These are phyloP conservation scores for human DNA, from an alignment of 2,113 vertebrate genomes.

Conservation along the genomic window DNA sequence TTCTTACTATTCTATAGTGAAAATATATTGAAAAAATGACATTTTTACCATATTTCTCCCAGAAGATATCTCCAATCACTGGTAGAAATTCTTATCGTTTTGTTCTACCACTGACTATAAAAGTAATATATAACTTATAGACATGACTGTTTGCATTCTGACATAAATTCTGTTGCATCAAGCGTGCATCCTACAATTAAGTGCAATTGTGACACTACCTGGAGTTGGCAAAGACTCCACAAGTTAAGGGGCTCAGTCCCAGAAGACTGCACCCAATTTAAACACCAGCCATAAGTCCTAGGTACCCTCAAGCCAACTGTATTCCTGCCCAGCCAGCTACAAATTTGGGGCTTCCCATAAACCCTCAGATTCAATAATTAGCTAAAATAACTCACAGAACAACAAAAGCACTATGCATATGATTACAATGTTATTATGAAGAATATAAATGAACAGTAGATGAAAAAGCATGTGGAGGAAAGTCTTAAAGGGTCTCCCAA, in stretches of 20 bases:
- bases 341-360: neutral
- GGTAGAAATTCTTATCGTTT: neutral
- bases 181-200: too few species aligned
- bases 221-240: neutral
- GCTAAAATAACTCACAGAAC: neutral
- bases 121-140: neutral
- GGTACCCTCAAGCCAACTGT: neutral
- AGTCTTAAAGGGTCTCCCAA: neutral
- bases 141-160: neutral
- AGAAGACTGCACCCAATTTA: neutral
- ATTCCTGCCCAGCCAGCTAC: neutral
- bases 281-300: neutral
- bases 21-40: neutral
- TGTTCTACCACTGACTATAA: neutral
- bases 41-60: neutral
- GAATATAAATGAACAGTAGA: neutral
- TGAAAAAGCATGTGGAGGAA: neutral
- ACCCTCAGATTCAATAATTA: neutral
- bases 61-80: neutral
- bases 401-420: neutral
- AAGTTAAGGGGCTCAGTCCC: neutral
- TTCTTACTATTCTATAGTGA: neutral
- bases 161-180: neutral
- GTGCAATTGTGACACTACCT: fast-evolving
- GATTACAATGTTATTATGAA: neutral